A percentile compares a stretch with the other conserved stretches of the same genome.
These are phyloP conservation scores for Latrodectus elegans DNA, from an alignment of 2,888 invertebrate species.

Conservation along the genomic window DNA sequence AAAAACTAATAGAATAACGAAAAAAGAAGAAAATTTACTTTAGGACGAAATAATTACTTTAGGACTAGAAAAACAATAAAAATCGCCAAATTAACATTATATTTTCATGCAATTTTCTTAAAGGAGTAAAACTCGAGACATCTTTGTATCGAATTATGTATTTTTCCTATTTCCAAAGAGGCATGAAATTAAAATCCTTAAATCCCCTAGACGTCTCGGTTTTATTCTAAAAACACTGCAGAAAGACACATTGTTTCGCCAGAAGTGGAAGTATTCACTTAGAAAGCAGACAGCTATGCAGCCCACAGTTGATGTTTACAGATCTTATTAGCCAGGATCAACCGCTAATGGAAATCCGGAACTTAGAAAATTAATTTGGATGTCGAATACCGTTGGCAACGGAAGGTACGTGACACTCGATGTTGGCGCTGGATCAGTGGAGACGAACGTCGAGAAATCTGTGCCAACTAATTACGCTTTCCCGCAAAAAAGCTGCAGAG, in stretches of 20 bases:
- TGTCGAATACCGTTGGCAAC: constrained; percentile 1
- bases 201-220: constrained; percentile 31
- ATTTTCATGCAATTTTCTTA: too few relatives aligned
- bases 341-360: constrained; percentile 29
- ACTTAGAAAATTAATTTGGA: constrained; percentile 24
- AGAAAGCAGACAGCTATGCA: neutral
- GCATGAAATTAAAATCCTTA: neutral
- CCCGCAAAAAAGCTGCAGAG: too few relatives aligned
- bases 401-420: constrained; percentile 13
- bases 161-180: neutral
- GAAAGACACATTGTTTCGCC: constrained; percentile 40
- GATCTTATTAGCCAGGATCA: constrained; percentile 34
- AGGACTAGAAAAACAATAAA: too few relatives aligned
- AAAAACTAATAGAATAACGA: too few relatives aligned
- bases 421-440: neutral
- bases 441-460: neutral
- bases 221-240: constrained; percentile 4
- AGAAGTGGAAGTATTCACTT: neutral
- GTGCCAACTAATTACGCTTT: too few relatives aligned
- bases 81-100: too few relatives aligned
- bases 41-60: too few relatives aligned
- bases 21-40: too few relatives aligned
- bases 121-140: too few relatives aligned
- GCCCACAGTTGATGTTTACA: constrained; percentile 10
- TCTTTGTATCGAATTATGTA: too few relatives aligned